Base-by-base conservation (phyloP, 2,888 invertebrate genomes). In the Nemotelus nigrinus region DNA sequence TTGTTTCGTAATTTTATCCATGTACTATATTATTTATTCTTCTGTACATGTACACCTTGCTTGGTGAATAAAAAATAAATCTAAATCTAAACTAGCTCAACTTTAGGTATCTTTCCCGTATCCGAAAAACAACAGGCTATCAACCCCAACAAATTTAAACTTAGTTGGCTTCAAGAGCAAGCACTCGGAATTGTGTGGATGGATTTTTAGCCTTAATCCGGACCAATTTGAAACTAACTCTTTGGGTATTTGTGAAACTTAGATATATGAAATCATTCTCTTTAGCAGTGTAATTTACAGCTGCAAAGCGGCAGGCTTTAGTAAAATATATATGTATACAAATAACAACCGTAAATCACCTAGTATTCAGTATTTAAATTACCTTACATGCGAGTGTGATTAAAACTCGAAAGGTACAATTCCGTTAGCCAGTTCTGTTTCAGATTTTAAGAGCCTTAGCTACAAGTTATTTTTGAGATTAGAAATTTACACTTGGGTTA, bases 201-300 rank as follows among this genome's bases (percentile, higher is more conserved):
- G 25, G 25, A 74, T 71, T 65, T 76, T 78, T 76, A 78, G 77
- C 76, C 72, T 78, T 78, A 78, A 78, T 77, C 78, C 78, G 44
- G 72, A 76, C 65, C 71, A 78, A 78, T 78, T 78, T 78, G 77
- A 78, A 78, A 78, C 67, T 77, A 77, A 48, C 55, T 71, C 71
- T 50, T 57, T 44, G 44, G 68, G 25, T 45, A 72, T 72, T 72
- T 72, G 58, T 72, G 72, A 72, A 58, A 72, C 58, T 25, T 8
- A 47, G 45, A 72, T 3, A 44, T 47, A 25, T 25, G 25, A 25
- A 25, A 25, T 25, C 25, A 25, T 25, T 25, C 25, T 25, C 25
- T 25, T 25, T 25, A 25, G 25, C 25, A 25, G 25, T 25, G 25
- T 25, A 1, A 25, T 25, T 25, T 25, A 25, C 25, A 25, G 25